Evolutionary conservation across 1,140 invertebrate species (phyloP), one percentile per base, ranked within the genome.

Genomic region (Drosophila pectinifera): DNA sequence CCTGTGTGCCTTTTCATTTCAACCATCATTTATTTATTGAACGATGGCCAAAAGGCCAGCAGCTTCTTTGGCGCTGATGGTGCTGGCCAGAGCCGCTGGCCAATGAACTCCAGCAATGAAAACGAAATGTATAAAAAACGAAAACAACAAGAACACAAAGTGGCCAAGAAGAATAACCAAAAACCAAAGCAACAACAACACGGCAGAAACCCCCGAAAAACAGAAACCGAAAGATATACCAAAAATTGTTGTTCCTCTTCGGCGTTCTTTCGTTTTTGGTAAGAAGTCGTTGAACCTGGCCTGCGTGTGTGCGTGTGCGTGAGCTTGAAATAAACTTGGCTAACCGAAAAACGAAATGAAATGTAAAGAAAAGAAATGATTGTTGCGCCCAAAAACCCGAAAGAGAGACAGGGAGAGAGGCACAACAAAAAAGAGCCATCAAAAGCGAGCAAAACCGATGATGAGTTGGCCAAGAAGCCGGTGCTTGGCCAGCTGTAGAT

Each of bases 91-190:
- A 26, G 11, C 14, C 31, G 56, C 31, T 78, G 79, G 83, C 80
- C 84, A 88, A 88, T 88, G 84, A 88, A 88, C 84, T 88, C 83
- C 68, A 89, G 84, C 84, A 88, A 88, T 89, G 84, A 88, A 88
- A 88, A 88, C 84, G 84, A 88, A 75, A 88, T 75, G 84, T 89
- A 80, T 89, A 89, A 88, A 89, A 89, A 84, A 88, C 80, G 80
- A 88, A 76, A 83, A 88, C 80, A 88, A 89, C 80, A 88, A 88
- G 79, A 88, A 88, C 80, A 73, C 61, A 56, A 64, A 63, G 59
- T 38, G 41, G 34, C 45, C 49, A 63, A 53, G 73, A 79, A 80
- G 77, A 80, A 82, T 79, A 82, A 82, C 56, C 67, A 69, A 73
- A 58, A 53, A 58, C 48, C 28, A 43, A 77, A 61, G 51, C 56